Conservation (phyloP, 1,140 invertebrate species). For the Caenorhabditis inopinata region DNA sequence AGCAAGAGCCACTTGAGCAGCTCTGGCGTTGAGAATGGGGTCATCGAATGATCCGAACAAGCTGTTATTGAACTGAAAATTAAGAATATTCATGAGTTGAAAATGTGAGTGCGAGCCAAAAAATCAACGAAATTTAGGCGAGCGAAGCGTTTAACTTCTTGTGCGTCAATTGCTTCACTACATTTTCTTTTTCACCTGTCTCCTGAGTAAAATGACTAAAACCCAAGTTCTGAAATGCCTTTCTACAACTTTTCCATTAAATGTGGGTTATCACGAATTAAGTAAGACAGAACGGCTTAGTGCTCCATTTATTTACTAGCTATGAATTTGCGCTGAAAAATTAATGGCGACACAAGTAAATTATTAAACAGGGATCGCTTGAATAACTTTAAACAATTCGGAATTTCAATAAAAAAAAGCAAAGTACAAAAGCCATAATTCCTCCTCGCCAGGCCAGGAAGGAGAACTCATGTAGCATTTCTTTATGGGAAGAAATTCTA, state of each 20-base stretch:
- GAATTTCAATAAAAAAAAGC: too few relatives aligned
- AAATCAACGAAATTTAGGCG: not conserved
- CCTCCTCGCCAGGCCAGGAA: too few relatives aligned
- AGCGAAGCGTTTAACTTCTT: not conserved
- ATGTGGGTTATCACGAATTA: too few relatives aligned
- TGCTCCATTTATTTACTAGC: too few relatives aligned
- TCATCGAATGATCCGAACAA: constrained; percentile 60
- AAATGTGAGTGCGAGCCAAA: not conserved
- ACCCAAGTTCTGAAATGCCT: too few relatives aligned
- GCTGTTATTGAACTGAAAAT: constrained; percentile 53
- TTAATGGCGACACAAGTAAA: constrained; percentile 13
- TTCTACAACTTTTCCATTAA: too few relatives aligned
- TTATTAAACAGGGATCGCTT: constrained; percentile 34
- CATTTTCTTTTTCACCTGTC: constrained; percentile 20
- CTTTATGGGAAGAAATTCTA: too few relatives aligned
- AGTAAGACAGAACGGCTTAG: too few relatives aligned
- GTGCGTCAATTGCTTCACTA: constrained; percentile 19
- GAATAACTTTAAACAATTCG: too few relatives aligned
- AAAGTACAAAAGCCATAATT: too few relatives aligned
- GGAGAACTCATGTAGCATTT: too few relatives aligned
- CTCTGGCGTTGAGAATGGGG: constrained; percentile 54
- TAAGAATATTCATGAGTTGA: constrained; percentile 27
- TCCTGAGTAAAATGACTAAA: not conserved
- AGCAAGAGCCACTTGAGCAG: constrained; percentile 57
- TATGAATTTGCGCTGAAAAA: constrained; percentile 29